Evolutionary conservation across 2,888 invertebrate species (phyloP), one percentile per base, ranked within the genome.

Genomic region (Arenicola marina): DNA sequence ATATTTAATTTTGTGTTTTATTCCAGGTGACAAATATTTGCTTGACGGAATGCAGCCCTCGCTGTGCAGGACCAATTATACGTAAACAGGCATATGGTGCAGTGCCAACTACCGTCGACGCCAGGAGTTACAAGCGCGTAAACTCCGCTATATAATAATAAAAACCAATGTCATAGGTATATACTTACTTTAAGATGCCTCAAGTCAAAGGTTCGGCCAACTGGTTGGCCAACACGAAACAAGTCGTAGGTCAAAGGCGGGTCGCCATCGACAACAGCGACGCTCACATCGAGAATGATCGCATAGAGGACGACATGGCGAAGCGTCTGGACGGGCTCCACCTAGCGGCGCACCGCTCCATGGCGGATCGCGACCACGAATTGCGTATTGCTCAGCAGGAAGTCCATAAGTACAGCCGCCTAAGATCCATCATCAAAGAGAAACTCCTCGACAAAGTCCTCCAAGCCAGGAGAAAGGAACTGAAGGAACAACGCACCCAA

Each of bases 181-280:
- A n/a, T n/a, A n/a, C n/a, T n/a, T n/a, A n/a, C n/a, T 48, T 29
- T 21, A 56, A 38, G 24, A 56, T 56, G 56, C 56, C 56, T 7
- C 56, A 56, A 26, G 56, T 56, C 18, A 56, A 56, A 26, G 56
- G 56, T 4, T 21, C 15, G 4, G 38, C 56, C 34, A 56, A 33
- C 7, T 56, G 33, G 34, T 24, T 33, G 56, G 21, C 56, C 7
- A 56, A 56, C 24, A 4, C 24, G 4, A 11, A 21, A 7, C 56
- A 26, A 4, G 34, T 38, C 21, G 7, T 7, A n/a, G 4, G 34
- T 4, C 21, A 38, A n/a, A 11, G 38, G 4, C 21, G 33, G 4
- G 38, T 24, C 4, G 34, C 34, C 21, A 56, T 56, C 24, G 56
- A 56, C 38, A 33, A 56, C n/a, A 56, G 56, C 38, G 56, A 38